These are phyloP conservation scores for Epistrophe eligans DNA, from an alignment of 2,888 invertebrate genomes.

Conservation along the genomic window DNA sequence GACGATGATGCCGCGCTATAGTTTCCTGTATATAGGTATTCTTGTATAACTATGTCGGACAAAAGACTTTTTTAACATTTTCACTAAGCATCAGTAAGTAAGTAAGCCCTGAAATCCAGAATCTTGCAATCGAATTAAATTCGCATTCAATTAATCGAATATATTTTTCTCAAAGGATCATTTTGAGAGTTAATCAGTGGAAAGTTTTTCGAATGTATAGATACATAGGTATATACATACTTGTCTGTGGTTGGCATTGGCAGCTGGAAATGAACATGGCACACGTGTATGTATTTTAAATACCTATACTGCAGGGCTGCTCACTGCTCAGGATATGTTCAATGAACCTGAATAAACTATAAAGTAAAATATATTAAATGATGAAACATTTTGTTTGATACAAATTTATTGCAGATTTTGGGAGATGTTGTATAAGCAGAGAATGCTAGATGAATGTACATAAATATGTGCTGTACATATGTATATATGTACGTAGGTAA, in stretches of 20 bases:
- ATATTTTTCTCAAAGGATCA: slow-evolving; percentile 25
- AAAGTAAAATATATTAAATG: slow-evolving; percentile 12
- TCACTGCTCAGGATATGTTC: slow-evolving; percentile 11
- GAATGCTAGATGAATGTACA: not conserved
- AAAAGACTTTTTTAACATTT: not conserved
- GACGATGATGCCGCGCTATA: too few relatives aligned
- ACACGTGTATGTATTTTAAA: not conserved
- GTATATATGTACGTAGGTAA: too few relatives aligned
- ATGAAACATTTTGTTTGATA: not conserved
- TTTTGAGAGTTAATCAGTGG: slow-evolving; percentile 31
- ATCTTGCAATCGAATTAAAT: slow-evolving; percentile 18
- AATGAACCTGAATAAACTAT: slow-evolving; percentile 43
- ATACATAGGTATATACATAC: not conserved
- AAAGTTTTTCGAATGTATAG: slow-evolving; percentile 31
- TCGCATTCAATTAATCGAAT: slow-evolving; percentile 38
- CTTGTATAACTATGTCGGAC: too few relatives aligned
- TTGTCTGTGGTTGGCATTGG: slow-evolving; percentile 32
- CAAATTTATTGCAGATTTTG: not conserved
- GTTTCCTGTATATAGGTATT: too few relatives aligned
- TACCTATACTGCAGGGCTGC: not conserved
- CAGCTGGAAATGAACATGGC: slow-evolving; percentile 14
- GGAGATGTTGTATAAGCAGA: not conserved
- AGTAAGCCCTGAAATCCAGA: not conserved
- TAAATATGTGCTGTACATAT: too few relatives aligned
- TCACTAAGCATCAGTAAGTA: not conserved